Evolutionary conservation across 2,113 vertebrate genomes (phyloP), one percentile per base, ranked within the genome.

Genomic region (Proterorhinus semilunaris): DNA sequence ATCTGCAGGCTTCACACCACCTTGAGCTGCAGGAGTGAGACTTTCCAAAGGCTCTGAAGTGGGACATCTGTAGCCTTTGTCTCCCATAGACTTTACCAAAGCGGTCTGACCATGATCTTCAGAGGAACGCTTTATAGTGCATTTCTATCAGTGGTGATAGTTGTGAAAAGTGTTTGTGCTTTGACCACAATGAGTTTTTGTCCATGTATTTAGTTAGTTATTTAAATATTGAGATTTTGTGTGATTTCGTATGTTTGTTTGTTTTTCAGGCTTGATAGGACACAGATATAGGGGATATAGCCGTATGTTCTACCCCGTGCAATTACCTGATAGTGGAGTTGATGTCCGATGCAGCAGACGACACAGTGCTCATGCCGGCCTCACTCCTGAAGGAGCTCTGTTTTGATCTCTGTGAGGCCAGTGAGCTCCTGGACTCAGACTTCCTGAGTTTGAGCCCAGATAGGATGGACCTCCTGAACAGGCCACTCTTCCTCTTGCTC

Each of bases 371-470:
- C 96, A 98, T 95, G 61, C 95, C 98, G 0, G 98, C 96, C 89
- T 99, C 98, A 27, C 98, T 99, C 71, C 96, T 95, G 91, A 99
- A 99, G 0, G 97, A 98, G 91, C 98, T 99, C 93, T 98, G 98
- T 83, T 99, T 99, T 84, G 97, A 98, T 81, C 96, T 91, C 83
- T 99, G 98, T 81, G 96, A 98, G 77, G 97, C 96, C 91, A 99
- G 84, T 6, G 97, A 99, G 86, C 96, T 98, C 91, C 96, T 96
- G 82, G 98, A 99, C 83, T 99, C 97, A 0, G 97, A 98, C 86
- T 97, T 98, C 71, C 96, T 95, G 69, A 99, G 91, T 89, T 96
- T 98, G 78, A 99, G 95, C 15, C 97, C 96, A 0, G 95, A 96
- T 58, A 99, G 92, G 85, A 99, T 94, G 9, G 96, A 97, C 72